Conservation (phyloP, 1,140 invertebrate genomes). For the Drosophila fuyamai region DNA sequence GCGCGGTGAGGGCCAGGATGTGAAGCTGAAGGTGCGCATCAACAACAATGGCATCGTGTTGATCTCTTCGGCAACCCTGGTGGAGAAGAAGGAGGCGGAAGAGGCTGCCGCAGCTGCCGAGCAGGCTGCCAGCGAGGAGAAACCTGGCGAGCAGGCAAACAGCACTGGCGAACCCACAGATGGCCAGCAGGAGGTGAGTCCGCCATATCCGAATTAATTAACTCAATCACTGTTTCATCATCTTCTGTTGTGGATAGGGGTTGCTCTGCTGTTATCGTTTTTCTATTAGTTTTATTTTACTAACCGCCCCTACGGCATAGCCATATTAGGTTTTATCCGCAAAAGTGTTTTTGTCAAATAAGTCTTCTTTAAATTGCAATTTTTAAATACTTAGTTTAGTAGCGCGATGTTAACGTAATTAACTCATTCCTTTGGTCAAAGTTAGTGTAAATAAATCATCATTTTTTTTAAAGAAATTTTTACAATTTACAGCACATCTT, state of each 20-base stretch:
- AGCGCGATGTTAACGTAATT: background rate
- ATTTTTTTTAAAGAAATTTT: too few relatives aligned
- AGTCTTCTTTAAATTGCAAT: too few relatives aligned
- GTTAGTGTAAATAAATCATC: background rate
- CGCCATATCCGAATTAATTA: background rate
- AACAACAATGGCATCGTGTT: conserved; percentile 97
- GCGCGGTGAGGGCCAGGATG: conserved; percentile 95
- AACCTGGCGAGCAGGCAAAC: conserved; percentile 79
- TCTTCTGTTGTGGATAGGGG: conserved; percentile 38
- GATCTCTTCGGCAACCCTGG: conserved; percentile 92
- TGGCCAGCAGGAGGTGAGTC: conserved; percentile 85
- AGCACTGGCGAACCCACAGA: conserved; percentile 85
- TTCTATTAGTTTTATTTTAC: conserved; percentile 21
- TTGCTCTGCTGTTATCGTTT: conserved; percentile 29
- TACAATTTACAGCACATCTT: too few relatives aligned
- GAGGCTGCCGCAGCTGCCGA: conserved; percentile 86
- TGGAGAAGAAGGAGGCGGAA: conserved; percentile 91
- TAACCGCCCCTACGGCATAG: conserved; percentile 10
- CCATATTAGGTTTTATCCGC: conserved; percentile 3
- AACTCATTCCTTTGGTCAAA: background rate
- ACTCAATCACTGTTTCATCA: conserved; percentile 12
- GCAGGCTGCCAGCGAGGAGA: conserved; percentile 65
- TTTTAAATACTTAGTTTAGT: background rate
- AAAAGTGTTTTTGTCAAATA: conserved; percentile 21
- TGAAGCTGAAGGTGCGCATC: conserved; percentile 97